Evolutionary conservation across 2,888 invertebrate species (phyloP).

Genomic region (Trachelus iudaicus): DNA sequence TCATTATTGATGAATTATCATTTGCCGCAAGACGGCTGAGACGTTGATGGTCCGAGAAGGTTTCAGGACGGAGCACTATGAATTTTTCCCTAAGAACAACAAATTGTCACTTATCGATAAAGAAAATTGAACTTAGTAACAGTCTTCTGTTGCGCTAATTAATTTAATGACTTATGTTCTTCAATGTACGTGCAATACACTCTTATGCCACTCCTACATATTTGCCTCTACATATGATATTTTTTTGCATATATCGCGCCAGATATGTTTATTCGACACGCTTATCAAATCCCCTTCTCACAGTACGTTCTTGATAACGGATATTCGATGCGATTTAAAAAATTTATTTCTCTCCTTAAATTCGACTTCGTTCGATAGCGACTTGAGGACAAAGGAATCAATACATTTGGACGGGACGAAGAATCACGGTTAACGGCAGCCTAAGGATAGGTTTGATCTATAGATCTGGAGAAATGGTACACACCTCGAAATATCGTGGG

Average conservation of each 20-base stretch:
- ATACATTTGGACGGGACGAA: background rate
- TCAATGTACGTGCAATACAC: background rate
- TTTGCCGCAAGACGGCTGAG: background rate
- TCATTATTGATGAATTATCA: background rate
- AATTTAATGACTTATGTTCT: background rate
- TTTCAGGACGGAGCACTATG: background rate
- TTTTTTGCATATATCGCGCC: background rate
- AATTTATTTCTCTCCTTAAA: background rate
- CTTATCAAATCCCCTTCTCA: background rate
- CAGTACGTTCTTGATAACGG: background rate
- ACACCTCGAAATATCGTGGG: background rate
- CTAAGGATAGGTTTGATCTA: background rate
- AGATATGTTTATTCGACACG: background rate
- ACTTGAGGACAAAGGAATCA: background rate
- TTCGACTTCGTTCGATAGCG: background rate
- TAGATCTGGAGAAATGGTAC: background rate
- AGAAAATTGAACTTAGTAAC: background rate
- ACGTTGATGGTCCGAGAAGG: background rate
- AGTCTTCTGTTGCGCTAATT: background rate
- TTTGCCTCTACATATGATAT: background rate
- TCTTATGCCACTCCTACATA: background rate
- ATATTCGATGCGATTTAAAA: background rate
- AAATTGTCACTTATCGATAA: background rate
- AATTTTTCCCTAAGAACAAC: background rate
- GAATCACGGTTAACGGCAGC: background rate